phyloP scores from a whole-genome alignment of 2,888 invertebrate genomes.

The Drosophila merina region DNA sequence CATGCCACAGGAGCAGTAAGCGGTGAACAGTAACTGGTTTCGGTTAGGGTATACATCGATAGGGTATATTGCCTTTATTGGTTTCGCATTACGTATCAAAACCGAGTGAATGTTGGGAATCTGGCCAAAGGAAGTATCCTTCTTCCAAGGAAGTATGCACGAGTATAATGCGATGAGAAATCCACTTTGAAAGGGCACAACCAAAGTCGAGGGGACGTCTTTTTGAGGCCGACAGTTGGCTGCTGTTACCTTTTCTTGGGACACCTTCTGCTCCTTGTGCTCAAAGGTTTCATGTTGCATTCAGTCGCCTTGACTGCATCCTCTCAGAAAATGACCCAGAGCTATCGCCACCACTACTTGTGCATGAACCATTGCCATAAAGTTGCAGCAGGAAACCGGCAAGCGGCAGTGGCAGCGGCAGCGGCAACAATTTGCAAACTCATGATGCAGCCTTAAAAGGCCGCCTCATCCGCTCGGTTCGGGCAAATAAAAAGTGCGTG shows the following conservation, averaged over 20 bases:
- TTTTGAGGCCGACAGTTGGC: conserved; percentile 49
- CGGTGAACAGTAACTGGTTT: conserved; percentile 69
- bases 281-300: conserved; percentile 73
- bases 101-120: neutral
- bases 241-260: conserved; percentile 52
- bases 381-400: conserved; percentile 70
- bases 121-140: too few relatives aligned
- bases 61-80: conserved; percentile 4
- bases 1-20: conserved; percentile 75
- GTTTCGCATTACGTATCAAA: neutral
- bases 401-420: conserved; percentile 39
- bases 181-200: neutral
- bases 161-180: neutral
- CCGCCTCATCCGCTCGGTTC: conserved; percentile 67
- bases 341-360: conserved; percentile 58
- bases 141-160: too few relatives aligned
- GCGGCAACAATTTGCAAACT: conserved; percentile 74
- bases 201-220: conserved; percentile 2
- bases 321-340: conserved; percentile 76
- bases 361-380: conserved; percentile 57
- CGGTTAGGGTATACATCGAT: conserved; percentile 16
- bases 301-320: conserved; percentile 64
- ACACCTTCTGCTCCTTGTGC: conserved; percentile 67
- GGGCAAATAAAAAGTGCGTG: conserved; percentile 69
- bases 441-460: conserved; percentile 76